Evolutionary conservation across 2,113 vertebrate genomes (phyloP).

Genomic region (Fregata magnificens): DNA sequence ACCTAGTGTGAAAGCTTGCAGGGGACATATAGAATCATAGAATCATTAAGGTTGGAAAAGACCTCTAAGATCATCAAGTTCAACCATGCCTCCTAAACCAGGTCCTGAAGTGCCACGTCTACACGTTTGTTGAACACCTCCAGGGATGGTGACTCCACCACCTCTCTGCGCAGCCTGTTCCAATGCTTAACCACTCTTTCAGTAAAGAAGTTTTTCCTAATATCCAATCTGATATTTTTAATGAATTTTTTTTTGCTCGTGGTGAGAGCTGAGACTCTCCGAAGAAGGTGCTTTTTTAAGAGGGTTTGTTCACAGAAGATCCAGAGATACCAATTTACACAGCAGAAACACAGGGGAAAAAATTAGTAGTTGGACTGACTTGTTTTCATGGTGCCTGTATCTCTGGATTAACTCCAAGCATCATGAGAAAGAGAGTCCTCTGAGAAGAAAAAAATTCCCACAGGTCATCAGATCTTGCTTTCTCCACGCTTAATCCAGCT

Average conservation of each 20-base stretch:
- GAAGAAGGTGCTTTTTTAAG: background rate
- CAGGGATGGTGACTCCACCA: no score
- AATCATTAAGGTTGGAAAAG: no score
- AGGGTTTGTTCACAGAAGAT: background rate
- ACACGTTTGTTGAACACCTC: no score
- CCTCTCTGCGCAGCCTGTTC: no score
- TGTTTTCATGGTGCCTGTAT: background rate
- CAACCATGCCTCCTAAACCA: no score
- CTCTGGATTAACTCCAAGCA: background rate
- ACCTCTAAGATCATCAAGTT: no score
- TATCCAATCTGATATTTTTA: no score
- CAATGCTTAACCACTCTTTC: no score
- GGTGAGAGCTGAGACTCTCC: background rate
- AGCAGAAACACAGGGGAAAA: background rate
- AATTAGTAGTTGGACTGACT: background rate
- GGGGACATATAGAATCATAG: no score
- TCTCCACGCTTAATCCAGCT: constrained; percentile 49
- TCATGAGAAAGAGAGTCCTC: constrained; percentile 39
- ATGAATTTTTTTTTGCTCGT: background rate
- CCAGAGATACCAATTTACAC: background rate
- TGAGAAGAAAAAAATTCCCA: constrained; percentile 54
- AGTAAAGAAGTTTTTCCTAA: no score
- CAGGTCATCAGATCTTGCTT: constrained; percentile 45
- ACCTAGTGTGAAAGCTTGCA: background rate
- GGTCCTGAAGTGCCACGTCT: no score